Evolutionary conservation across 1,140 invertebrate genomes (phyloP), one percentile per base, ranked within the genome.

Genomic region (Atta cephalotes): DNA sequence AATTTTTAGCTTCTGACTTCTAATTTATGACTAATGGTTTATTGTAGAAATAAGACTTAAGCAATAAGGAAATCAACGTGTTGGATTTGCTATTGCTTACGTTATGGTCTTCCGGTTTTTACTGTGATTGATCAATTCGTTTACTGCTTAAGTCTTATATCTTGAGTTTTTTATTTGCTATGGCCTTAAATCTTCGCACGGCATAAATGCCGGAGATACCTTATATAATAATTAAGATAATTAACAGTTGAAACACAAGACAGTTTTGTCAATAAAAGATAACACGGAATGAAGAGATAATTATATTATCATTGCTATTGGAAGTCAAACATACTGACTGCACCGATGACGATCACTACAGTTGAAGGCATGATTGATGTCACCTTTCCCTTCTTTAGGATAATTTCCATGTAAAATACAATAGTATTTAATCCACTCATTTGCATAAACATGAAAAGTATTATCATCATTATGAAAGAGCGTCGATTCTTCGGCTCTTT

Each of bases 371-470:
- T 92, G 45, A 97, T 92, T 0, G 92, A 80, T 0, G 87, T 94
- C 3, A 96, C 95, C 63, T 96, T 96, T 21, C 96, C 96, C 58
- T 95, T 94, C 16, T 96, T 96, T 87, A 98, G 96, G 88, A 98
- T 98, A 62, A 96, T 96, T 81, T 97, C 97, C 25, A 97, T 96
- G 91, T 98, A 98, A 45, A 97, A 97, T 89, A 97, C 96, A 25
- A 98, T 95, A 1, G 97, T 97, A 71, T 97, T 97, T n/a, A 97
- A 96, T 1, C 97, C 97, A 74, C 96, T 97, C 51, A 98, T 95
- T 92, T 98, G 97, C 93, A 98, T 97, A 31, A 97, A 97, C 6
- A 97, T 95, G 91, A 97, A 97, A 77, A 98, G 94, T 18, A 96
- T 94, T 56, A 97, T 91, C 35, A 96, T 95, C 58, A 98, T 96